These are phyloP conservation scores for Teleiodes luculella DNA, from an alignment of 2,888 invertebrate genomes.

Conservation along the genomic window DNA sequence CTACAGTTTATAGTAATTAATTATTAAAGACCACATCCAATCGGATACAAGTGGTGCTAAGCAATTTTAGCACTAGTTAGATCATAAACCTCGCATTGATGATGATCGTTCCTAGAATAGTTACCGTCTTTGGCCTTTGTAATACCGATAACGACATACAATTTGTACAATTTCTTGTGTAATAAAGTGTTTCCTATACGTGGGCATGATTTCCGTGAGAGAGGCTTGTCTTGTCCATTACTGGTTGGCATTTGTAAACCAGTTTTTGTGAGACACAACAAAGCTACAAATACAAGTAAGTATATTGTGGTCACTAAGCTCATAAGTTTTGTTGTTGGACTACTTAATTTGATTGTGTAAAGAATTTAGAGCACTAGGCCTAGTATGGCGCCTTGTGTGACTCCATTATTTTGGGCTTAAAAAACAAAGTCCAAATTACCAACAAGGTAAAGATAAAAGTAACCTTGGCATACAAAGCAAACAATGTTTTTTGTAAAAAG, in stretches of 20 bases:
- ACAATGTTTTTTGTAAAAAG: background rate
- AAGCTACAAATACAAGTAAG: background rate
- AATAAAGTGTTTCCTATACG: constrained; percentile 17
- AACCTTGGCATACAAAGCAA: background rate
- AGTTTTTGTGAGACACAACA: constrained; percentile 1
- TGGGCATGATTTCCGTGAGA: constrained; percentile 21
- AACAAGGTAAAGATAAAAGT: too few relatives aligned
- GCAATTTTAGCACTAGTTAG: background rate
- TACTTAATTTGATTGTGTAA: background rate
- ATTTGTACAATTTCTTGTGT: background rate
- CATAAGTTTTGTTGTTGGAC: background rate
- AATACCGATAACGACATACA: constrained; percentile 9
- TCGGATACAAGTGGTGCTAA: background rate
- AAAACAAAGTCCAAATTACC: too few relatives aligned
- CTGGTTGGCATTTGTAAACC: constrained; percentile 17
- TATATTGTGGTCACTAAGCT: background rate
- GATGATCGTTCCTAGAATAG: background rate
- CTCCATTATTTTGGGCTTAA: background rate
- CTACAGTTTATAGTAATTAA: too few relatives aligned
- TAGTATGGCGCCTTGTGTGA: background rate
- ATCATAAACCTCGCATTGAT: background rate
- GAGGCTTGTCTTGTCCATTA: constrained; percentile 15
- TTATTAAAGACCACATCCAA: background rate
- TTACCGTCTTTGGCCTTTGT: constrained; percentile 6
- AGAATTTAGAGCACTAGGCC: constrained; percentile 2